A percentile compares a stretch with the other conserved stretches of the same genome.
Evolutionary conservation across 2,113 vertebrate genomes (phyloP).

Genomic region (Grammomys surdaster): DNA sequence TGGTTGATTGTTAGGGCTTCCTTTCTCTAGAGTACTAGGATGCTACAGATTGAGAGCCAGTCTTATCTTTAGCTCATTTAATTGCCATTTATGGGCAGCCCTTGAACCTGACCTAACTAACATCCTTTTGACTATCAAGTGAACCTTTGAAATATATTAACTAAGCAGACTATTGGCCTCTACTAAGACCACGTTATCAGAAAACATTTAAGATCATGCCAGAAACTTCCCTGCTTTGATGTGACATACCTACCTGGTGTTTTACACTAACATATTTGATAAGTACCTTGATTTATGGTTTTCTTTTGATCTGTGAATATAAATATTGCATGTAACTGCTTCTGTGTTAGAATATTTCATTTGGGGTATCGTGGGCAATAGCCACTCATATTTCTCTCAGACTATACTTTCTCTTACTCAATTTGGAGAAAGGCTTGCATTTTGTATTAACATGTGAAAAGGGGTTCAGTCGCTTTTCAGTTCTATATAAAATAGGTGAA

Average conservation of each 20-base stretch:
- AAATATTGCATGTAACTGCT: not conserved
- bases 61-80: not conserved
- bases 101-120: not conserved
- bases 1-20: not conserved
- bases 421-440: not conserved
- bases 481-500: not conserved
- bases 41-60: not conserved
- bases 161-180: not conserved
- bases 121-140: not conserved
- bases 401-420: not conserved
- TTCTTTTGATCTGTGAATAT: not conserved
- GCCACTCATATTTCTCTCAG: not conserved
- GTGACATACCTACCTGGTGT: too few species aligned
- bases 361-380: not conserved
- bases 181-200: not conserved
- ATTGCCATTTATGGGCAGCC: not conserved
- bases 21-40: not conserved
- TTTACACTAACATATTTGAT: not conserved
- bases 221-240: not conserved
- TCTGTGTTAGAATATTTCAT: not conserved
- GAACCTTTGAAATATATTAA: not conserved
- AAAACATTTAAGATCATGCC: too few species aligned
- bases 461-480: not conserved
- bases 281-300: not conserved
- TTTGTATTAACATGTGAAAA: not conserved